A percentile compares a stretch with the other conserved stretches of the same genome.
These are phyloP conservation scores for Dendroctonus ponderosae DNA, from an alignment of 1,140 invertebrate species.

Conservation along the genomic window DNA sequence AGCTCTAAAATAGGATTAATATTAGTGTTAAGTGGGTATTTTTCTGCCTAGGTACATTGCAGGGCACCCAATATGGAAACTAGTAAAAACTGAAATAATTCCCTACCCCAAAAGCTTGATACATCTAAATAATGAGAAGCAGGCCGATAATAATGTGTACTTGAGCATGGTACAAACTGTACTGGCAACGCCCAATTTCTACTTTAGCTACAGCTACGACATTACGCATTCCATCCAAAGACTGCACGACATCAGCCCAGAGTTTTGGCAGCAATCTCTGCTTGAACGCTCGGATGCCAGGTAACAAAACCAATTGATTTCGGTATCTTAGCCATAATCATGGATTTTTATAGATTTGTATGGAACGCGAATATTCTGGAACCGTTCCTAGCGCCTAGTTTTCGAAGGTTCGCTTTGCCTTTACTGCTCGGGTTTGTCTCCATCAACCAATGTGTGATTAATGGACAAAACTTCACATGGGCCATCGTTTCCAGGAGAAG, in stretches of 20 bases:
- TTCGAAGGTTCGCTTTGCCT: constrained; percentile 80
- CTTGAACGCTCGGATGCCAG: constrained; percentile 77
- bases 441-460: constrained; percentile 75
- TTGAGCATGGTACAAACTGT: constrained; percentile 46
- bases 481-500: constrained; percentile 84
- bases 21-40: not conserved
- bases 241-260: constrained; percentile 81
- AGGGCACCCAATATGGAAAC: constrained; percentile 81
- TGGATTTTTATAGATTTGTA: constrained; percentile 62
- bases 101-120: constrained; percentile 80
- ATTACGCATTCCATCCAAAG: constrained; percentile 90
- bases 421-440: constrained; percentile 87
- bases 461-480: constrained; percentile 80
- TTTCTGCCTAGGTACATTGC: constrained; percentile 56
- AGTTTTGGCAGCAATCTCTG: constrained; percentile 72
- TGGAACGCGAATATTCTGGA: constrained; percentile 88
- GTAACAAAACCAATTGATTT: constrained; percentile 1
- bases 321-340: not conserved
- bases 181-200: constrained; percentile 45
- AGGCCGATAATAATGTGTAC: constrained; percentile 54
- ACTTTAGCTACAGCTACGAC: constrained; percentile 75
- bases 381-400: constrained; percentile 64
- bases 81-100: constrained; percentile 81
- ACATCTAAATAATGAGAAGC: constrained; percentile 81
- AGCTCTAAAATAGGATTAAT: not conserved